Evolutionary conservation across 2,113 vertebrate genomes (phyloP).

Genomic region (Semnornis frantzii): DNA sequence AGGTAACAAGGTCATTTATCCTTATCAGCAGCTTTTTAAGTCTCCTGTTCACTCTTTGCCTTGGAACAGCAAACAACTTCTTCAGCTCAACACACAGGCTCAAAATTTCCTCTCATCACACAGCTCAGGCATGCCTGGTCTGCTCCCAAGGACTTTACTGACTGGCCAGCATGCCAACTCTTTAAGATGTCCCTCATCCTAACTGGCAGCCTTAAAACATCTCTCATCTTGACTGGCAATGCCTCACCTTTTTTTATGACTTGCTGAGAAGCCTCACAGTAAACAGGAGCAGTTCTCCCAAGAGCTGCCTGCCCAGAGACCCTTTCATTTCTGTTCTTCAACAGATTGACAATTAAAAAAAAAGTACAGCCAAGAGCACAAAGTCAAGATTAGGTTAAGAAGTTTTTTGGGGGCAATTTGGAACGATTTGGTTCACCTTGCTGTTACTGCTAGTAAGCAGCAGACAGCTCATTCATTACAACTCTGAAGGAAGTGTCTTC

Average conservation of each 20-base stretch:
- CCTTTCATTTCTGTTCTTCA: neutral
- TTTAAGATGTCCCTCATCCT: neutral
- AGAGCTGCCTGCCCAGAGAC: neutral
- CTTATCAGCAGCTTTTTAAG: neutral
- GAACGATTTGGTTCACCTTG: neutral
- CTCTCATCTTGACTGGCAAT: neutral
- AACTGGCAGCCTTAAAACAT: neutral
- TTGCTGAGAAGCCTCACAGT: neutral
- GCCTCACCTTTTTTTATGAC: neutral
- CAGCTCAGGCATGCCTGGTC: neutral
- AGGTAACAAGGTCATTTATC: neutral
- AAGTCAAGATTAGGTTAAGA: neutral
- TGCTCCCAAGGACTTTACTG: neutral
- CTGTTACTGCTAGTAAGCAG: neutral
- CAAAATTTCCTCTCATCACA: neutral
- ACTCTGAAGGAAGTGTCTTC: neutral
- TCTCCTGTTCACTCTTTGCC: neutral
- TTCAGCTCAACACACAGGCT: neutral
- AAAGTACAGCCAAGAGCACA: neutral
- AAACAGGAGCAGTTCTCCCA: neutral
- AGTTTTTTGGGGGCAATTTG: neutral
- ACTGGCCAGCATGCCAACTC: neutral
- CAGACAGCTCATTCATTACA: neutral
- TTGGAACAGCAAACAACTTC: neutral
- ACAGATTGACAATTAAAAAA: neutral